Conservation (phyloP, 1,140 invertebrate genomes). For the Drosophila sulfurigaster region DNA sequence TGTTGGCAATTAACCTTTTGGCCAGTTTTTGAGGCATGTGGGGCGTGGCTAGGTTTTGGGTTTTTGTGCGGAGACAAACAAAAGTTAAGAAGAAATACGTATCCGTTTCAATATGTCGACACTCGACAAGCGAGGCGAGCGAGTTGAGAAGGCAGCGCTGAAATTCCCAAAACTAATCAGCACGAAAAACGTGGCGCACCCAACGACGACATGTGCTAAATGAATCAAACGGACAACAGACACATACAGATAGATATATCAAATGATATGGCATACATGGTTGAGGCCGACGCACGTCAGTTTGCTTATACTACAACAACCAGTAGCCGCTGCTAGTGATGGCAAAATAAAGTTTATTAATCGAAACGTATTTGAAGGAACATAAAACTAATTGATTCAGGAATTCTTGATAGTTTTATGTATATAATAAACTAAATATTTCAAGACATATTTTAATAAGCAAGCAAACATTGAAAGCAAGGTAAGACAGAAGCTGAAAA, state of each 20-base stretch:
- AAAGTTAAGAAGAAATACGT: conserved; percentile 38
- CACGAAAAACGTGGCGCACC: conserved; percentile 52
- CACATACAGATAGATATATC: conserved; percentile 37
- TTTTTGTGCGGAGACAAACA: not conserved
- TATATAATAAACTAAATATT: too few species aligned
- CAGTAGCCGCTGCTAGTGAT: not conserved
- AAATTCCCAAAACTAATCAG: conserved; percentile 80
- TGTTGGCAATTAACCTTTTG: conserved; percentile 64
- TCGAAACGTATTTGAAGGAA: too few species aligned
- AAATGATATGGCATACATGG: conserved; percentile 27
- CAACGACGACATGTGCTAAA: conserved; percentile 41
- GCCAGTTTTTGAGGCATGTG: conserved; percentile 9
- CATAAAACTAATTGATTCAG: too few species aligned
- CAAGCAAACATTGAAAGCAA: too few species aligned
- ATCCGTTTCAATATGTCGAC: conserved; percentile 45
- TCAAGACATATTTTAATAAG: too few species aligned
- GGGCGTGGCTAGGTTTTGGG: not conserved
- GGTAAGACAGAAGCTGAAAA: too few species aligned
- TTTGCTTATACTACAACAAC: conserved; percentile 15
- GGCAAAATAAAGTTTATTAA: too few species aligned
- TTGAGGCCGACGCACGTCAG: conserved; percentile 11
- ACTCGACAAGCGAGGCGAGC: conserved; percentile 59
- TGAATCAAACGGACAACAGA: conserved; percentile 46
- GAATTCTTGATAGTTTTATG: too few species aligned
- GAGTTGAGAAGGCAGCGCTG: conserved; percentile 34